These are phyloP conservation scores for Drosophila robusta DNA, from an alignment of 2,888 invertebrate genomes.

Conservation along the genomic window DNA sequence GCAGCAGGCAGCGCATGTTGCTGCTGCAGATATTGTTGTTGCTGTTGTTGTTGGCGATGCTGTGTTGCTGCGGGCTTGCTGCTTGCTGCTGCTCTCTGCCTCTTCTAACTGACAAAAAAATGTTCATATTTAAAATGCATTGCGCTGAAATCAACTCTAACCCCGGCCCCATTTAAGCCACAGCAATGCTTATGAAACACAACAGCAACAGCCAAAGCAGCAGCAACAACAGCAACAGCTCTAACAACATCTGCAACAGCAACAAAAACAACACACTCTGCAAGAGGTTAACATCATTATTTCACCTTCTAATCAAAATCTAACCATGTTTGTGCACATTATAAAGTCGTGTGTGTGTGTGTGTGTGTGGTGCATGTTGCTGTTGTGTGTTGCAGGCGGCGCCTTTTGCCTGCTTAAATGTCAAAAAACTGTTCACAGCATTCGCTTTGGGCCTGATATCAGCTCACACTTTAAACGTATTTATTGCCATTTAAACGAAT, in stretches of 20 bases:
- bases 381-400: constrained; percentile 53
- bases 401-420: constrained; percentile 73
- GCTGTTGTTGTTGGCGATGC: background rate
- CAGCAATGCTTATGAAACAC: constrained; percentile 45
- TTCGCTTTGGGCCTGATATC: constrained; percentile 47
- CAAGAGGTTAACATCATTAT: constrained; percentile 81
- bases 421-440: constrained; percentile 64
- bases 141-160: constrained; percentile 66
- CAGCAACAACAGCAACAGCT: background rate
- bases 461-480: constrained; percentile 58
- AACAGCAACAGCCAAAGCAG: constrained; percentile 20
- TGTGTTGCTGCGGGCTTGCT: constrained; percentile 38
- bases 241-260: constrained; percentile 23
- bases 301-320: constrained; percentile 81
- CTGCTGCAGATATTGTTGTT: constrained; percentile 6
- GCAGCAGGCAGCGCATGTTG: constrained; percentile 39
- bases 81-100: constrained; percentile 10
- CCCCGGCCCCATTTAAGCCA: constrained; percentile 69
- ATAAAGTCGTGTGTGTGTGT: constrained; percentile 44
- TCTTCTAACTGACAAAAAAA: constrained; percentile 46
- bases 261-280: constrained; percentile 26
- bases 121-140: constrained; percentile 66
- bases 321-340: constrained; percentile 61
- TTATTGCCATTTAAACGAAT: constrained; percentile 63
- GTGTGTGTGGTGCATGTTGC: constrained; percentile 14